Conservation (phyloP, 2,888 invertebrate genomes). For the Rhagophthalmus giganteus region DNA sequence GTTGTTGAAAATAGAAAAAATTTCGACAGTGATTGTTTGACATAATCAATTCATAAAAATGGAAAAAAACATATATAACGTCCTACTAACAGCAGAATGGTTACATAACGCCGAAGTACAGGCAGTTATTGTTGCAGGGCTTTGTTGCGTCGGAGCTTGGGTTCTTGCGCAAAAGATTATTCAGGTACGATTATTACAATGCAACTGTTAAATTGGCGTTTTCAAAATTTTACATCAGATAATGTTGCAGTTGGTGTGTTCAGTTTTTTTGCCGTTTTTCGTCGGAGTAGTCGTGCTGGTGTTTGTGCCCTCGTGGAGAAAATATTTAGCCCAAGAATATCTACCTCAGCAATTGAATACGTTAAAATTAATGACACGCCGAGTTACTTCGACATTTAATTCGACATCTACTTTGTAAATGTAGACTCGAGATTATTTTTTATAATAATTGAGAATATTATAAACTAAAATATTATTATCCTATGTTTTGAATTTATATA, state of each 20-base stretch:
- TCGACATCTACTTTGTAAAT: not conserved
- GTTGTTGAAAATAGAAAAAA: conserved; percentile 10
- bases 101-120: conserved; percentile 37
- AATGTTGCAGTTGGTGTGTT: conserved; percentile 34
- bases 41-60: conserved; percentile 6
- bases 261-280: conserved; percentile 38
- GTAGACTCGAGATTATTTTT: not conserved
- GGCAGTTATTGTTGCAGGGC: conserved; percentile 33
- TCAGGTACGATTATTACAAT: conserved; percentile 33
- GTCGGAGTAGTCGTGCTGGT: conserved; percentile 24
- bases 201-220: not conserved
- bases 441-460: not conserved
- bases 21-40: conserved; percentile 21
- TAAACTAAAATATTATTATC: too few relatives aligned
- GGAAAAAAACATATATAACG: too few relatives aligned
- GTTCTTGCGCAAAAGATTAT: conserved; percentile 36
- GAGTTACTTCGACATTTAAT: conserved; percentile 7
- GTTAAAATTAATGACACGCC: conserved; percentile 15
- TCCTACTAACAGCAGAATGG: too few relatives aligned
- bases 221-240: not conserved
- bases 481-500: too few relatives aligned
- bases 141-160: conserved; percentile 39
- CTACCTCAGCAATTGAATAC: conserved; percentile 33
- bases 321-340: conserved; percentile 26
- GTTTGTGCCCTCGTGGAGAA: conserved; percentile 33